A percentile compares a stretch with the other conserved stretches of the same genome.
Evolutionary conservation across 2,888 invertebrate species (phyloP).

Genomic region (Drosophila gaucha): DNA sequence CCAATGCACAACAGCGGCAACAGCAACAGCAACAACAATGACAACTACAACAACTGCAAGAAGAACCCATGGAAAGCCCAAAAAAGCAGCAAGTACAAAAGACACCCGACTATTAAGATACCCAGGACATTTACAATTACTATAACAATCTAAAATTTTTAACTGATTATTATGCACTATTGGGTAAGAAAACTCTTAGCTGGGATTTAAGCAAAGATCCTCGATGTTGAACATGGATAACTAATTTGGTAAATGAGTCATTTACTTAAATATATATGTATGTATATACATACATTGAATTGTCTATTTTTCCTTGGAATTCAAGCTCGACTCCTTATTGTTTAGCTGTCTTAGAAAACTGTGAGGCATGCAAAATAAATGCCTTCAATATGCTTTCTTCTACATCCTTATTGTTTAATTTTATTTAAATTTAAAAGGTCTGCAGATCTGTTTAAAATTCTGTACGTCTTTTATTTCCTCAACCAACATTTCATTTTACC

Average conservation of each 20-base stretch:
- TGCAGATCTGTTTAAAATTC: constrained; percentile 1
- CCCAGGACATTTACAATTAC: constrained; percentile 9
- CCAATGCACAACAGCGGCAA: constrained; percentile 35
- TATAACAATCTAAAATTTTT: too few relatives aligned
- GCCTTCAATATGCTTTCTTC: not conserved
- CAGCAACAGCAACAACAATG: constrained; percentile 18
- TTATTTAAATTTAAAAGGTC: constrained; percentile 1
- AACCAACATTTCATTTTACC: not conserved
- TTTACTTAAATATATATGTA: not conserved
- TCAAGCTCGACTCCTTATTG: too few relatives aligned
- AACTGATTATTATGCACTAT: too few relatives aligned
- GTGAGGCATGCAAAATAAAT: not conserved
- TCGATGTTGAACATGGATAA: too few relatives aligned
- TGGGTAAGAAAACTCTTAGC: too few relatives aligned
- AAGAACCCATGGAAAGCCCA: constrained; percentile 3
- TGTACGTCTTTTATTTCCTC: not conserved
- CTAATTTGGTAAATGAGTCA: too few relatives aligned
- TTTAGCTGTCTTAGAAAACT: not conserved
- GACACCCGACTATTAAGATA: constrained; percentile 30
- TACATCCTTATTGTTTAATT: not conserved
- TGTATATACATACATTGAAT: not conserved
- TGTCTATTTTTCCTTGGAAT: not conserved
- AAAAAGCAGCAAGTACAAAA: too few relatives aligned
- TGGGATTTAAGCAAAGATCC: too few relatives aligned
- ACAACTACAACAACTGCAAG: constrained; percentile 22